A percentile compares a stretch with the other conserved stretches of the same genome.
Evolutionary conservation across 2,888 invertebrate genomes (phyloP).

Genomic region (Achlya flavicornis): DNA sequence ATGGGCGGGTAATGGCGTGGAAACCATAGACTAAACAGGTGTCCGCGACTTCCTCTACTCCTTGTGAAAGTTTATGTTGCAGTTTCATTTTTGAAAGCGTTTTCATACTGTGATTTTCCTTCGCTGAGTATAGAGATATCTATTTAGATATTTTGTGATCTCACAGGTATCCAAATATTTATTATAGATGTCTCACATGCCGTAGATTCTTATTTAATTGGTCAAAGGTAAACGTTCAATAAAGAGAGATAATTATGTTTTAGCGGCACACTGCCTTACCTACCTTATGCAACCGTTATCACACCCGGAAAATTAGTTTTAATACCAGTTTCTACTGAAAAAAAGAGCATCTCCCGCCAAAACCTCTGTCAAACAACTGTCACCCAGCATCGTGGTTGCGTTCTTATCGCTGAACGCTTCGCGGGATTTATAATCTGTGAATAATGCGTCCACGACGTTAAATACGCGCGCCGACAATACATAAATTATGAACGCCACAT

Average conservation of each 20-base stretch:
- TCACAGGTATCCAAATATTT: too few species aligned
- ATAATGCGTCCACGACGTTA: conserved; percentile 73
- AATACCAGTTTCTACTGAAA: not conserved
- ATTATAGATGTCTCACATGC: too few species aligned
- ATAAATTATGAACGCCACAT: conserved; percentile 74
- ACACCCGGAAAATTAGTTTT: not conserved
- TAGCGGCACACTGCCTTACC: too few species aligned
- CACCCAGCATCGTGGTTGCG: conserved; percentile 70
- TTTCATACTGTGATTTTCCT: not conserved
- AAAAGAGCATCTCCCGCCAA: conserved; percentile 57
- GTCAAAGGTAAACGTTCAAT: too few species aligned
- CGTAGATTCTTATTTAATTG: too few species aligned
- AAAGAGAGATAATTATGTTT: too few species aligned
- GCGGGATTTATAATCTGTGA: conserved; percentile 82
- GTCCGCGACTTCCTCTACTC: conserved; percentile 42
- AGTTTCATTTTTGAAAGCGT: conserved; percentile 29
- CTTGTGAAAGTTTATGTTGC: conserved; percentile 22
- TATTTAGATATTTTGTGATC: too few species aligned
- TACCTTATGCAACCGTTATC: too few species aligned
- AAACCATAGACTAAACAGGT: conserved; percentile 77
- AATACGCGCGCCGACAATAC: conserved; percentile 77
- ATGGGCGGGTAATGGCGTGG: conserved; percentile 71
- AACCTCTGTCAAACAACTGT: conserved; percentile 68
- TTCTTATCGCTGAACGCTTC: conserved; percentile 71
- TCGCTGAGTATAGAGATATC: too few species aligned